These are phyloP conservation scores for Myiozetetes cayanensis DNA, from an alignment of 2,113 vertebrate species.

Conservation along the genomic window DNA sequence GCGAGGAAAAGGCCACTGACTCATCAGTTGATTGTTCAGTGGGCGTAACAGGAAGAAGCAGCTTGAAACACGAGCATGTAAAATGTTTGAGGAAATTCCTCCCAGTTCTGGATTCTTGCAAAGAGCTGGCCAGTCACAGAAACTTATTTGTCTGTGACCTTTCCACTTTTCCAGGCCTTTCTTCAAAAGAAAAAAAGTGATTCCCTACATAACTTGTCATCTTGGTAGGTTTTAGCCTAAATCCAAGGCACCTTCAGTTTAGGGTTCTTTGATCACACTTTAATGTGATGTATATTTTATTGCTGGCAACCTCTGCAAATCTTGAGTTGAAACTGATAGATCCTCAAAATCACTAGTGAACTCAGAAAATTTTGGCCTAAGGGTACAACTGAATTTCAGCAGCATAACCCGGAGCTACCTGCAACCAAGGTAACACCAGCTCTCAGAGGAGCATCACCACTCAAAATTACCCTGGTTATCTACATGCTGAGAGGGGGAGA, in stretches of 20 bases:
- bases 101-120: not conserved
- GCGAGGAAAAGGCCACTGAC: not conserved
- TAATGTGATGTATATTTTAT: not conserved
- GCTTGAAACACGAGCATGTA: not conserved
- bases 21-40: not conserved
- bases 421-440: not conserved
- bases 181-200: not conserved
- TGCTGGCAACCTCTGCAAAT: not conserved
- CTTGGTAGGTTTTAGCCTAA: not conserved
- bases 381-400: not conserved
- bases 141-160: not conserved
- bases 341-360: not conserved
- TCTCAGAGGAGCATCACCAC: not conserved
- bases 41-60: not conserved
- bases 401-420: not conserved
- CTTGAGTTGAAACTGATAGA: not conserved
- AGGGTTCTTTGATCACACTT: not conserved
- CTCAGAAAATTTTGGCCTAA: not conserved
- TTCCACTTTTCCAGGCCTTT: not conserved
- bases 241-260: not conserved
- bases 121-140: not conserved
- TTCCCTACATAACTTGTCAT: not conserved
- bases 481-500: accelerated
- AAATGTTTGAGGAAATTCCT: not conserved
- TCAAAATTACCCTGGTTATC: not conserved